Evolutionary conservation across 2,113 vertebrate genomes (phyloP).

Genomic region (Zapus hudsonius): DNA sequence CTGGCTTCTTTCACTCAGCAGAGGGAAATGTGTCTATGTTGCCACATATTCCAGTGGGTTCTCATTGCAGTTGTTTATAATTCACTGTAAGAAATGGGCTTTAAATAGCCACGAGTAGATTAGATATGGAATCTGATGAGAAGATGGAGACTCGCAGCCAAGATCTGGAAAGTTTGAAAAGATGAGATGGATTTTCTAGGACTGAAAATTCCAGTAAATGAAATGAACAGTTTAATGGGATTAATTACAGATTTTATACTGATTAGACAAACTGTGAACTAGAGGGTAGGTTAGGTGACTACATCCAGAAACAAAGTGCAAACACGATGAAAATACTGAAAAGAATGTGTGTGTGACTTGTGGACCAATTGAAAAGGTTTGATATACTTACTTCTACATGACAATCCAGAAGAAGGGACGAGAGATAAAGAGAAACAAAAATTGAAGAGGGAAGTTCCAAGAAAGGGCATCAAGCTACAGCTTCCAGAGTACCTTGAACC

Average conservation of each 20-base stretch:
- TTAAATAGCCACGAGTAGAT: background rate
- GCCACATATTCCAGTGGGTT: background rate
- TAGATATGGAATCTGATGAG: background rate
- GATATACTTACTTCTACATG: background rate
- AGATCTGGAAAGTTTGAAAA: background rate
- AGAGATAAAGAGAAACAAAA: background rate
- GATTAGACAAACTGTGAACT: conserved; percentile 1
- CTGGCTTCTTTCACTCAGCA: background rate
- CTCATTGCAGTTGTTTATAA: background rate
- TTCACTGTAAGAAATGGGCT: background rate
- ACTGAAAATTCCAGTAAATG: background rate
- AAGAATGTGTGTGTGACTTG: background rate
- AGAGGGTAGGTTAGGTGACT: background rate
- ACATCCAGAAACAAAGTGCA: background rate
- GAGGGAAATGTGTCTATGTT: background rate
- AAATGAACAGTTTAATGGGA: background rate
- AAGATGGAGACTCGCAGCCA: background rate
- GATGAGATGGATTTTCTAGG: background rate
- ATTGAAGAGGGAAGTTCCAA: background rate
- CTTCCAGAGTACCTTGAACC: background rate
- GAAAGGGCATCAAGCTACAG: background rate
- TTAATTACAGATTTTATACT: background rate
- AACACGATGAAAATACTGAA: background rate
- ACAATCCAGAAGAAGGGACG: background rate
- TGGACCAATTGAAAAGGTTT: background rate